Conservation (phyloP, 2,888 invertebrate species). For the Ophion slaviceki region DNA sequence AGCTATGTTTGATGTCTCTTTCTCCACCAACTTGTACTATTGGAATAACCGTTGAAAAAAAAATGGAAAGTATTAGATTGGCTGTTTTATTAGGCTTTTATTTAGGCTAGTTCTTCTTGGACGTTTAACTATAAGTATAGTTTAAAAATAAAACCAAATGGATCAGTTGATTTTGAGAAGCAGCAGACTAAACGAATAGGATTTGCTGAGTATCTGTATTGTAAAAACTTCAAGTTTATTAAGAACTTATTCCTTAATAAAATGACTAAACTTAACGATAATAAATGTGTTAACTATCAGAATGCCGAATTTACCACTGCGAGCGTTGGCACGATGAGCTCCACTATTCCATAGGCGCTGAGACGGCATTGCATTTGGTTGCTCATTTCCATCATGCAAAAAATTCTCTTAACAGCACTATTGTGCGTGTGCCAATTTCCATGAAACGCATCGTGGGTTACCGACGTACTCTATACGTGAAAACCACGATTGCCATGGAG, state of each 20-base stretch:
- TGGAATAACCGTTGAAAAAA: background rate
- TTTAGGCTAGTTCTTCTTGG: background rate
- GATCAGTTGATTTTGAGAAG: conserved; percentile 14
- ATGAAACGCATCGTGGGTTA: conserved; percentile 69
- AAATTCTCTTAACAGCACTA: conserved; percentile 42
- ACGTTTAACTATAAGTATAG: background rate
- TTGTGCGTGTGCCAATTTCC: conserved; percentile 67
- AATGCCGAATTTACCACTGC: conserved; percentile 65
- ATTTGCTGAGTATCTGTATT: conserved; percentile 26
- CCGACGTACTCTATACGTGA: conserved; percentile 65
- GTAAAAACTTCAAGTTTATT: background rate
- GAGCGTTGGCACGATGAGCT: conserved; percentile 71
- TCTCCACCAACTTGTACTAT: too few relatives aligned
- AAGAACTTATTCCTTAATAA: too few relatives aligned
- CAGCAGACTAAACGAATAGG: conserved; percentile 20
- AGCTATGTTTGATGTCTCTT: background rate
- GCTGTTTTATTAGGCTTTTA: background rate
- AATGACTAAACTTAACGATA: background rate
- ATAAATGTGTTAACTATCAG: background rate
- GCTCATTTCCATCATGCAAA: conserved; percentile 61
- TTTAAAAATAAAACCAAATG: background rate
- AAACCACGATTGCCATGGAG: background rate
- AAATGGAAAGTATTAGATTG: background rate
- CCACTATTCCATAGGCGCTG: conserved; percentile 61
- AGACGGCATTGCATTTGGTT: conserved; percentile 69